Percentiles rank a stretch among this genome's conserved stretches.
Evolutionary conservation across 2,888 invertebrate genomes (phyloP).

Genomic region (Baronia brevicornis): DNA sequence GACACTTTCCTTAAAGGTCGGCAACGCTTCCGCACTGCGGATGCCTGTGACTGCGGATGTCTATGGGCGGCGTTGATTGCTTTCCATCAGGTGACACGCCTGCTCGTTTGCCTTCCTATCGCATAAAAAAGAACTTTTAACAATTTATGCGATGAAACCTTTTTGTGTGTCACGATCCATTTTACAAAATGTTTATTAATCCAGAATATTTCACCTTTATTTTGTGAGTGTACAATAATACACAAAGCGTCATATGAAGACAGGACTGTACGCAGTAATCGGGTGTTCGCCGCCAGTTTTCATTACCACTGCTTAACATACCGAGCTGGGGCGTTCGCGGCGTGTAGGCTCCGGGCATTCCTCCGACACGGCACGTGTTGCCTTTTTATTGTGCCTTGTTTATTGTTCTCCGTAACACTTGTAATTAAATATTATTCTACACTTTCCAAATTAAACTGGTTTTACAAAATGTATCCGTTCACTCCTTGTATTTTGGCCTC

Average conservation of each 20-base stretch:
- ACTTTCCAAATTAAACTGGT: slow-evolving; percentile 17
- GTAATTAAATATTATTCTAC: slow-evolving; percentile 35
- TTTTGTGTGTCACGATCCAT: too few relatives aligned
- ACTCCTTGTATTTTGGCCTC: too few relatives aligned
- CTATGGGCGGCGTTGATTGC: too few relatives aligned
- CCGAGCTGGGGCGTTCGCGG: slow-evolving; percentile 24
- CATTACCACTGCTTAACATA: slow-evolving; percentile 65
- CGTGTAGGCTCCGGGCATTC: slow-evolving; percentile 26
- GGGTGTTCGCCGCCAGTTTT: slow-evolving; percentile 44
- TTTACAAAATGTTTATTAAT: too few relatives aligned
- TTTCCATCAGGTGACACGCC: too few relatives aligned
- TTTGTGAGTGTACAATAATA: slow-evolving; percentile 18
- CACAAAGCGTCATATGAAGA: slow-evolving; percentile 27
- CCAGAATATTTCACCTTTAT: slow-evolving; percentile 18
- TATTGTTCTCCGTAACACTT: slow-evolving; percentile 38
- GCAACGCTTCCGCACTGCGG: too few relatives aligned
- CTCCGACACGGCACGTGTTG: slow-evolving; percentile 28
- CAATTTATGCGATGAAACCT: too few relatives aligned
- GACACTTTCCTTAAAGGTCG: too few relatives aligned
- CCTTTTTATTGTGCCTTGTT: slow-evolving; percentile 45
- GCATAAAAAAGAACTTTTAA: too few relatives aligned
- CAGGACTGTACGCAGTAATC: slow-evolving; percentile 32
- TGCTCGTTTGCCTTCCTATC: too few relatives aligned
- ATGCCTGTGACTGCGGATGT: too few relatives aligned
- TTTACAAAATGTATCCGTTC: slow-evolving; percentile 12